These are phyloP conservation scores for Varroa destructor DNA, from an alignment of 1,140 invertebrate genomes.

Conservation along the genomic window DNA sequence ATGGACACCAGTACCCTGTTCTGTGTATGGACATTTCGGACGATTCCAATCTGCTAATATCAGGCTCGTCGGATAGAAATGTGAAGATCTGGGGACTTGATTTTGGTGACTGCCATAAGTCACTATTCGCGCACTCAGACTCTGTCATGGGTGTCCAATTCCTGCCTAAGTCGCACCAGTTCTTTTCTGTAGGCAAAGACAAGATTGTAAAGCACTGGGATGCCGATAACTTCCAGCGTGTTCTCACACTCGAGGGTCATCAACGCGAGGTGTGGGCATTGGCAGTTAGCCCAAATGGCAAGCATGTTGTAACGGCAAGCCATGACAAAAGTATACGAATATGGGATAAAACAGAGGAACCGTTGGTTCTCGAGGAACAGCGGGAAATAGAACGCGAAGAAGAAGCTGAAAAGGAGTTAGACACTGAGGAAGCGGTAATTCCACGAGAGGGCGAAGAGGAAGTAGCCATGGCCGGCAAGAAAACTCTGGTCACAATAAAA, in stretches of 20 bases:
- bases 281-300: conserved; percentile 63
- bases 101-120: conserved; percentile 84
- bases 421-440: conserved; percentile 35
- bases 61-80: conserved; percentile 86
- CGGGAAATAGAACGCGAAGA: conserved; percentile 51
- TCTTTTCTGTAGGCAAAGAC: conserved; percentile 86
- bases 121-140: conserved; percentile 74
- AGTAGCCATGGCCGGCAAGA: conserved; percentile 65
- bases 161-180: conserved; percentile 75
- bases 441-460: conserved; percentile 49
- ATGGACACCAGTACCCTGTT: conserved; percentile 91
- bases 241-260: conserved; percentile 73
- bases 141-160: conserved; percentile 77
- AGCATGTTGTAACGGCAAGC: conserved; percentile 64
- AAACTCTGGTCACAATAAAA: conserved; percentile 79
- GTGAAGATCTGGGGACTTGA: conserved; percentile 97
- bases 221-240: conserved; percentile 78
- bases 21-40: conserved; percentile 82
- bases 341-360: conserved; percentile 72
- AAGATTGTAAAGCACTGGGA: conserved; percentile 90
- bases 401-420: conserved; percentile 29
- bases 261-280: conserved; percentile 60
- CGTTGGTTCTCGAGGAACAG: conserved; percentile 78
- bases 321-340: conserved; percentile 75
- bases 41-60: conserved; percentile 74